Percentiles rank a stretch among this genome's conserved stretches.
These are phyloP conservation scores for Pungitius pungitius DNA, from an alignment of 2,113 vertebrate species.

Conservation along the genomic window DNA sequence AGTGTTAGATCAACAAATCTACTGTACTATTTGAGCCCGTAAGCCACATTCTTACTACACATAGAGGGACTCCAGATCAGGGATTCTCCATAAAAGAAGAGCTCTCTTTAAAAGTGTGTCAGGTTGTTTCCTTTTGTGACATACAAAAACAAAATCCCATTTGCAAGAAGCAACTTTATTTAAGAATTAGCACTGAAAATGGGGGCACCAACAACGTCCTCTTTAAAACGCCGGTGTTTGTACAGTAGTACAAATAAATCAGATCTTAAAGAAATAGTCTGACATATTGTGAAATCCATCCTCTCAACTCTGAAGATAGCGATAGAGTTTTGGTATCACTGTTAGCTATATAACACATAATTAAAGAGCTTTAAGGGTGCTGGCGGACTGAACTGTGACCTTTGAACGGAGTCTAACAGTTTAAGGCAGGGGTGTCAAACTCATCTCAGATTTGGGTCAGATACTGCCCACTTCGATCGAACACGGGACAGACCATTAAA, in stretches of 20 bases:
- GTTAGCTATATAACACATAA: no score
- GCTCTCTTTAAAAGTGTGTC: background rate
- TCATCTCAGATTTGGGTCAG: no score
- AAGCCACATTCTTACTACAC: background rate
- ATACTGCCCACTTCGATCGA: no score
- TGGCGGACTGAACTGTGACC: background rate
- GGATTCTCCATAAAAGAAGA: conserved; percentile 1
- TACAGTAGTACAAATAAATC: background rate
- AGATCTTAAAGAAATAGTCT: background rate
- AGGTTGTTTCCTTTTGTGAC: background rate
- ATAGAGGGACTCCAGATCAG: background rate
- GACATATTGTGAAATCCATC: background rate
- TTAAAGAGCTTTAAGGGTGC: background rate
- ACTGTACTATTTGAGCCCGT: background rate
- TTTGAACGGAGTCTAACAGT: background rate
- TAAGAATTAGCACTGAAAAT: background rate
- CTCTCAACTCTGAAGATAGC: background rate
- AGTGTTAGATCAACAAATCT: conserved; percentile 23
- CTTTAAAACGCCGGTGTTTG: background rate
- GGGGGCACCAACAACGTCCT: background rate
- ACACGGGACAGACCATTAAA: no score
- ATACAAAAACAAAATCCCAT: background rate
- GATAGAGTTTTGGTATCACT: background rate
- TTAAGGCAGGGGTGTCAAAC: no score
- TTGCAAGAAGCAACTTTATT: background rate